These are phyloP conservation scores for Eulemur macaco DNA, from an alignment of 2,113 vertebrate species.

Conservation along the genomic window DNA sequence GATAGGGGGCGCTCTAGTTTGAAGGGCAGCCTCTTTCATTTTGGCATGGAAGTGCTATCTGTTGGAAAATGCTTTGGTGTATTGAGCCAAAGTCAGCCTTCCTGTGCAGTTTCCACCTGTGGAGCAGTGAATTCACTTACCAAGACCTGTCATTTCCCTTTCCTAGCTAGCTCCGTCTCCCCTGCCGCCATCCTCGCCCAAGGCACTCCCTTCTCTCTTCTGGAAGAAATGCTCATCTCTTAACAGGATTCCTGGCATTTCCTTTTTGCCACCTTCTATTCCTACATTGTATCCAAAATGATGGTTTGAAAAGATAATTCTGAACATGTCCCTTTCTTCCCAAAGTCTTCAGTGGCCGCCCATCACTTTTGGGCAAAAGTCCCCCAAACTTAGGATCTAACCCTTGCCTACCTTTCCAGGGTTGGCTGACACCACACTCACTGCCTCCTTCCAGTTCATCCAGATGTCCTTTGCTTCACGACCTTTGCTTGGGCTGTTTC, in stretches of 20 bases:
- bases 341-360: neutral
- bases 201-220: neutral
- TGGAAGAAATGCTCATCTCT: neutral
- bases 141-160: neutral
- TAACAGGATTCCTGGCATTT: neutral
- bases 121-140: neutral
- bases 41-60: neutral
- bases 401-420: neutral
- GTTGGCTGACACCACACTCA: neutral
- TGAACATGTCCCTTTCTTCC: neutral
- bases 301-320: neutral
- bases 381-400: neutral
- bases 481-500: neutral
- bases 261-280: neutral
- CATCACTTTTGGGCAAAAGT: neutral
- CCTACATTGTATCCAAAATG: neutral
- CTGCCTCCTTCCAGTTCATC: neutral
- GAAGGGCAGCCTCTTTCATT: neutral
- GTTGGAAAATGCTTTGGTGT: neutral
- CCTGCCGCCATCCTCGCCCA: neutral
- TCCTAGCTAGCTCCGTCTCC: neutral
- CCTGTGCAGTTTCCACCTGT: neutral
- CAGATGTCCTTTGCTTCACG: neutral
- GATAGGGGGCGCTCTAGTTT: neutral
- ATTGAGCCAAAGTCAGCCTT: neutral